Percentiles rank a stretch among this genome's conserved stretches.
Conservation (phyloP, 2,113 vertebrate genomes). For the Pagrus major region DNA sequence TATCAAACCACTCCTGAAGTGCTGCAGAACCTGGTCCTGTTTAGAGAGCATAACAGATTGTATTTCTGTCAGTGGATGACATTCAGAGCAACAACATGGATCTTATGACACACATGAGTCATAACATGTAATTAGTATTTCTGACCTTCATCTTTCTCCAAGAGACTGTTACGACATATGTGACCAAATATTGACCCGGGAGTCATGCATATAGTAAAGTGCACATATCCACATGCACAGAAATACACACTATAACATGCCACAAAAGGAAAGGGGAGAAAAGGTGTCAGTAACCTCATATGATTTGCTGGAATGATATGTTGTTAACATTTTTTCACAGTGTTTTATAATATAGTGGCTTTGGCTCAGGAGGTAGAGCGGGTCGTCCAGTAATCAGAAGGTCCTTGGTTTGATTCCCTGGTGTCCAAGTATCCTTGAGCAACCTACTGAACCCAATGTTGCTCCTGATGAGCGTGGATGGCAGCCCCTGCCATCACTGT, state of each 20-base stretch:
- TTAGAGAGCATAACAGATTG: conserved; percentile 28
- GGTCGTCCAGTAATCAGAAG: too few relatives aligned
- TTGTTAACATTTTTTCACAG: too few relatives aligned
- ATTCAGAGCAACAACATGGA: conserved; percentile 22
- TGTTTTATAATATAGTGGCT: too few relatives aligned
- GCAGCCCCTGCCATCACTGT: too few relatives aligned
- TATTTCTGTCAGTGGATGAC: conserved; percentile 15
- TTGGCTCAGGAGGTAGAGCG: too few relatives aligned
- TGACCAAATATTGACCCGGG: background rate
- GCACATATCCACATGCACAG: background rate
- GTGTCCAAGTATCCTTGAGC: too few relatives aligned
- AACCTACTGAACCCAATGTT: too few relatives aligned
- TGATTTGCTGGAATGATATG: background rate
- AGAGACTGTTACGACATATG: conserved; percentile 17
- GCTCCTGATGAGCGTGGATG: too few relatives aligned
- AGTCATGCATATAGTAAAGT: background rate
- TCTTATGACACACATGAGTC: conserved; percentile 8
- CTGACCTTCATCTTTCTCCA: conserved; percentile 19
- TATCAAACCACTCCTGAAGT: conserved; percentile 33
- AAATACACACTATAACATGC: conserved; percentile 14
- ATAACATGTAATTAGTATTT: conserved; percentile 8
- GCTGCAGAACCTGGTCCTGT: conserved; percentile 37
- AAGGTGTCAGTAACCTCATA: background rate
- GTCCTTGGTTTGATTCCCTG: too few relatives aligned
- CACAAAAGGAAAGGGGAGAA: background rate